phyloP scores from a whole-genome alignment of 92 coral and sea anemone genomes.

The Epizoanthus rinbou region DNA sequence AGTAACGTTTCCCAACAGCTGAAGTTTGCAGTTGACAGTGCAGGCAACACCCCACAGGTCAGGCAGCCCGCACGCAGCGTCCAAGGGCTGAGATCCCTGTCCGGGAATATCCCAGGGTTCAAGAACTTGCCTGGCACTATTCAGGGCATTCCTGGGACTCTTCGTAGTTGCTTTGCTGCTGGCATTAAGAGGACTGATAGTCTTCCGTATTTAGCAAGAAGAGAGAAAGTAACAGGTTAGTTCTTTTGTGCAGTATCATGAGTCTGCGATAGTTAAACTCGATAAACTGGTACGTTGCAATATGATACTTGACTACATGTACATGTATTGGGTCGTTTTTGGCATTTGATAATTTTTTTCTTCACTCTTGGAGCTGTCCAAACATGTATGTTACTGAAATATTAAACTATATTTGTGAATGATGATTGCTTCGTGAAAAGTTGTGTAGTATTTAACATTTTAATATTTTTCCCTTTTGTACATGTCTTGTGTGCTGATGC shows the following conservation, averaged over 20 bases:
- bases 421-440: too few species aligned
- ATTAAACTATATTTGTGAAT: too few species aligned
- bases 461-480: too few species aligned
- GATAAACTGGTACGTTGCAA: too few species aligned
- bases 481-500: too few species aligned
- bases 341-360: too few species aligned
- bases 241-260: not conserved
- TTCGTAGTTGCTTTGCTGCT: conserved; percentile 24
- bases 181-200: conserved; percentile 27
- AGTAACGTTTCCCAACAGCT: conserved; percentile 32
- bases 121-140: conserved; percentile 12
- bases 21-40: conserved; percentile 53
- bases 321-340: too few species aligned
- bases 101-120: conserved; percentile 25
- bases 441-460: too few species aligned
- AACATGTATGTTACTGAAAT: too few species aligned
- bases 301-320: too few species aligned
- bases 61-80: not conserved
- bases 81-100: conserved; percentile 14
- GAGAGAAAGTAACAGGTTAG: conserved; percentile 18
- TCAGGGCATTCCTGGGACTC: conserved; percentile 33
- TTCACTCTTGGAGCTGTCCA: too few species aligned
- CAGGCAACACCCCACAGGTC: conserved; percentile 52
- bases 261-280: too few species aligned
- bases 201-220: conserved; percentile 33